Base-by-base conservation (phyloP, 2,888 invertebrate genomes). In the Drosophila rellima region DNA sequence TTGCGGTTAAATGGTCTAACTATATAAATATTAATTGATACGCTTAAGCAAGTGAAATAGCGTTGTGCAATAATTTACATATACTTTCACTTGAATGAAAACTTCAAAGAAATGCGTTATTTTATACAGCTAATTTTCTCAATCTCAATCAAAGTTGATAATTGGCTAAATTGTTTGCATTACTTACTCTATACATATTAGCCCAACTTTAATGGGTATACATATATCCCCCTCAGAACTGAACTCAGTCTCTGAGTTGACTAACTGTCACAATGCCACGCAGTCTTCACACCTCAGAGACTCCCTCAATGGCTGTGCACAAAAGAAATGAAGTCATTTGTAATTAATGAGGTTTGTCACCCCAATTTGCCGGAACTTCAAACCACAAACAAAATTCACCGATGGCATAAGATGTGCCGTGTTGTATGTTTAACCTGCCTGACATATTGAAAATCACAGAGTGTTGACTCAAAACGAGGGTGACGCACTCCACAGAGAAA, bases 341-440 rank as follows among this genome's bases (percentile, higher is more conserved):
- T 87, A 87, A 87, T 89, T 87, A 89, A 87, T 89, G 89, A 87
- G 86, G 82, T 87, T 87, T 87, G 86, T 89, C 86, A 87, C 85
- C 88, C 89, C 86, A 87, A 89, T 86, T 86, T 86, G 70, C 80
- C 83, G 73, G 67, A 88, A 74, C 82, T 88, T 85, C 78, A 67
- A 82, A 54, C 74, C 64, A 59, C 60, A 60, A 18, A 29, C 17
- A 59, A 26, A 26, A 26, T 7, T 7, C 50, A 59, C 42, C 11
- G 48, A 29, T 39, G 52, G 62, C 59, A 26, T 74, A 56, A 70
- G 75, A 70, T 50, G 51, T 44, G 59, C 44, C 23, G 17, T 26
- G 42, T 23, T 13, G 73, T 60, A 69, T 66, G 48, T 68, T 73
- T 77, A 71, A 80, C 80, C 78, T 72, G 67, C n/a, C 52, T 65